These are phyloP conservation scores for Hypocryptadius cinnamomeus DNA, from an alignment of 2,113 vertebrate genomes.

Conservation along the genomic window DNA sequence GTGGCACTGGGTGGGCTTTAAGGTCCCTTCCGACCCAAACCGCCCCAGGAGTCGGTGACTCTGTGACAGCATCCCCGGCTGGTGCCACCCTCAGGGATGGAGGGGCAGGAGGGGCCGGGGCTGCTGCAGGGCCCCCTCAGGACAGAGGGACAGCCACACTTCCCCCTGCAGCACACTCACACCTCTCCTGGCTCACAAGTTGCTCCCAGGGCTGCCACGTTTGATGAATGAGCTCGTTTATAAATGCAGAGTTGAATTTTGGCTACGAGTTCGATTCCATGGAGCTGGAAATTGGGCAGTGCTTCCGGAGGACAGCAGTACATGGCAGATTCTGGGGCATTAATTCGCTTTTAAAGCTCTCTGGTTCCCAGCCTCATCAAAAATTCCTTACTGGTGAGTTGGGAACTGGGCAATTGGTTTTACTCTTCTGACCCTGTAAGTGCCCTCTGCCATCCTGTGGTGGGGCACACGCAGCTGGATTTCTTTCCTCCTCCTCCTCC, in stretches of 20 bases:
- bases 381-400: neutral
- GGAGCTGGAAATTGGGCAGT: neutral
- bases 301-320: neutral
- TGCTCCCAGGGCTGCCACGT: neutral
- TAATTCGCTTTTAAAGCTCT: neutral
- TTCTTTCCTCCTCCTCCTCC: neutral
- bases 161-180: neutral
- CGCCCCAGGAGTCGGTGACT: rapidly evolving
- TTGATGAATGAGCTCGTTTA: neutral
- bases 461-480: neutral
- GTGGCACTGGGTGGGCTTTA: neutral
- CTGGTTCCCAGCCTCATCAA: neutral
- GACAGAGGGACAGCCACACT: neutral
- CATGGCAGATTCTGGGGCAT: neutral
- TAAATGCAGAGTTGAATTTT: neutral
- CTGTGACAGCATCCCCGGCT: rapidly evolving
- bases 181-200: neutral
- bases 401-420: neutral
- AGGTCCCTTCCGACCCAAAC: neutral
- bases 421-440: neutral
- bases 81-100: neutral
- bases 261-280: neutral
- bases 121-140: neutral
- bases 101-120: neutral
- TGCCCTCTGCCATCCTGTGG: neutral